A percentile compares a stretch with the other conserved stretches of the same genome.
phyloP scores from a whole-genome alignment of 2,888 invertebrate genomes.

The Deilephila elpenor region DNA sequence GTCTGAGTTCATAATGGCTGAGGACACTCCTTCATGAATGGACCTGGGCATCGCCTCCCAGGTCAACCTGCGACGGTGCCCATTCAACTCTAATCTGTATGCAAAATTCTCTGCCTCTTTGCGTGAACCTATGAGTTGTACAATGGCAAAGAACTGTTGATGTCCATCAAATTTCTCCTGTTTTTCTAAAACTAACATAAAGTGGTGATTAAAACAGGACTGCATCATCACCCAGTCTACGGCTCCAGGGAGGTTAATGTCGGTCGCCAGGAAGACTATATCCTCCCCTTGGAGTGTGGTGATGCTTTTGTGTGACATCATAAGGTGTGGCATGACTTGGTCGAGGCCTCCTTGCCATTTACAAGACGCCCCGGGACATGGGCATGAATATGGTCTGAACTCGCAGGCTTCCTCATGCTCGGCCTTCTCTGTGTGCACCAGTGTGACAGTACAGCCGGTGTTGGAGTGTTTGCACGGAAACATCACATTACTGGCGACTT shows the following conservation, averaged over 20 bases:
- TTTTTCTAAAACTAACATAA: conserved; percentile 99
- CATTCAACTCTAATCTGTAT: conserved; percentile 98
- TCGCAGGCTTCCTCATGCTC: conserved; percentile 99
- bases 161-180: conserved; percentile 99
- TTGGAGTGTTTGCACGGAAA: conserved; percentile 99
- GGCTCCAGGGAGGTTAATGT: conserved; percentile 99
- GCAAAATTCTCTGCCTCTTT: conserved; percentile 99
- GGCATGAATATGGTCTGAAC: conserved; percentile 98
- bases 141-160: conserved; percentile 98
- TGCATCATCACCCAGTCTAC: conserved; percentile 99
- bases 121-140: conserved; percentile 98
- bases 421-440: conserved; percentile 98
- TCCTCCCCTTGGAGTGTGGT: conserved; percentile 99
- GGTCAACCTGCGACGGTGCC: conserved; percentile 95
- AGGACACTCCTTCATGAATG: conserved; percentile 99
- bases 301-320: conserved; percentile 98
- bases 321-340: conserved; percentile 99
- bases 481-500: conserved; percentile 98
- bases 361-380: conserved; percentile 99
- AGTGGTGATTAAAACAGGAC: conserved; percentile 99
- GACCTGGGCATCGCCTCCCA: conserved; percentile 99
- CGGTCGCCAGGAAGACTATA: conserved; percentile 99
- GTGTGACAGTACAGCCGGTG: conserved; percentile 96
- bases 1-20: conserved; percentile 98
- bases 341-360: conserved; percentile 99